Evolutionary conservation across 1,140 invertebrate species (phyloP), one percentile per base, ranked within the genome.

Genomic region (Pogonomyrmex californicus): DNA sequence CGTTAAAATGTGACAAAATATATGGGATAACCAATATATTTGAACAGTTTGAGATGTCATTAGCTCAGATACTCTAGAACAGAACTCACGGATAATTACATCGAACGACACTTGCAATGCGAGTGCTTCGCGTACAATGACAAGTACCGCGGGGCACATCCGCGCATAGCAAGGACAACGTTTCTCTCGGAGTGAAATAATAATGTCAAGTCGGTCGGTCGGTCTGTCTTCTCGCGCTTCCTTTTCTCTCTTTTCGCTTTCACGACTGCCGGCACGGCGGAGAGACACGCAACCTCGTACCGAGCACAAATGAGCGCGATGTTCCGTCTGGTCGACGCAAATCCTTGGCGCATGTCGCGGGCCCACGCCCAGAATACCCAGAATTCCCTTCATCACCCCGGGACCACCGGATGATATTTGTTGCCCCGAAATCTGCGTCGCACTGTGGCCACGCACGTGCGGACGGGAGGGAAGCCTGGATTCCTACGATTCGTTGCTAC

Each of bases 351-450:
- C 92, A 92, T 94, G 93, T 94, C 82, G 90, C 86, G 83, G 86
- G 86, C 93, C 94, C 93, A 94, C 94, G 94, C 92, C 92, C 91
- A 78, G 86, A 91, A 93, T 92, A 91, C 91, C 73, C 91, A 86
- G n/a, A n/a, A 91, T 93, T 90, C 89, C 86, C 88, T 93, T 91
- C 92, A 94, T 93, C 91, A 93, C 85, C 89, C 88, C 60, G 79
- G 47, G 47, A 81, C 78, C 91, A 90, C 91, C 91, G 90, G 92
- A 92, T 92, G 92, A 93, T 91, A 93, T 94, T 23, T 93, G 92
- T 93, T 92, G 92, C 88, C 91, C 88, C 89, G 87, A 94, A 94
- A 94, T 92, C 87, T 87, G 14, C 36, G 23, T 23, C 23, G 23
- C 68, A 66, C 76, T 78, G 81, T 90, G 78, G 56, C 78, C 65